Base-by-base conservation (phyloP, 2,797 vertebrate species). In the Ceryle rudis region DNA sequence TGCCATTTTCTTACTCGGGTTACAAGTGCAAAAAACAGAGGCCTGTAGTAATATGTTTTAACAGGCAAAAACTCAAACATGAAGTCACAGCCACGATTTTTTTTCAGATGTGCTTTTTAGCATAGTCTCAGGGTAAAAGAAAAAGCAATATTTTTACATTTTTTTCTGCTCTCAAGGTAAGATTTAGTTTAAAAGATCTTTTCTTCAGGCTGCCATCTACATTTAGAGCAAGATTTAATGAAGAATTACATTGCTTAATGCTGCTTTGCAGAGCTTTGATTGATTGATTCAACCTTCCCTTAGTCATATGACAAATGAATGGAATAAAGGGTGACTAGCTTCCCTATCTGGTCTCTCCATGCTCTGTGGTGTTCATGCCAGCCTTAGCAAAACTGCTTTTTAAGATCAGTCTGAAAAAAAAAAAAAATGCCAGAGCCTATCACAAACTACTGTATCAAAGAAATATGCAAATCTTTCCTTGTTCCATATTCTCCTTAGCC, bases 381-480 rank as follows among this genome's bases (percentile, higher is more conserved):
- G 72, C 62, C 77, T 72, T 80, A 86, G 74, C 33, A 93, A 94
- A 93, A 95, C 47, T 49, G 19, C 8, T 79, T 92, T 96, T 96
- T 79, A 77, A 89, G 75, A 96, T 84, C 70, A 87, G 67, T n/a
- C 71, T 49, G 10, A 17, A 11, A 28, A 83, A 87, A 96, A n/a
- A n/a, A 79, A 97, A 79, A 94, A 90, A 95, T 81, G 91, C 88
- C 86, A 86, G 58, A 85, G 61, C 65, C 61, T 91, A 81, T 86
- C 94, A 97, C 92, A 96, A 93, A 10, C 61, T 58, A 94, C 81
- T 67, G 80, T 91, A 95, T 93, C 85, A 91, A 93, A 96, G 91
- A 96, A 94, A 97, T 91, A 98, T 93, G 96, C 84, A 97, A 97
- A 94, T 95, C 81, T 65, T 94, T 94, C 93, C 96, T 86, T 96